Conservation (phyloP, 2,113 vertebrate genomes). For the pig (Sus scrofa) region DNA sequence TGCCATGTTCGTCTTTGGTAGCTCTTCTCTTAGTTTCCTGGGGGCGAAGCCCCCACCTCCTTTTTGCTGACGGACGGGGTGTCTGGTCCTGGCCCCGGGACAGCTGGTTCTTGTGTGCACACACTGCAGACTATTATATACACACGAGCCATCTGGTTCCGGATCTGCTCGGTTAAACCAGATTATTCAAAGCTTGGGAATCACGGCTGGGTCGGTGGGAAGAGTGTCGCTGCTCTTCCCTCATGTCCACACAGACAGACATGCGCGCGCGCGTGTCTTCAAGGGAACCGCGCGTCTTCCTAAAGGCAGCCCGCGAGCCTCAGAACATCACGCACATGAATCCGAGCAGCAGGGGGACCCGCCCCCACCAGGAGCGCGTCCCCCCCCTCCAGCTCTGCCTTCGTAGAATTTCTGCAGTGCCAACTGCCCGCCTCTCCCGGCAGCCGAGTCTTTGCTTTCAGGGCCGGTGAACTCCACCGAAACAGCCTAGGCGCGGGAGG, state of each 20-base stretch:
- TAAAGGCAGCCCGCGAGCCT: neutral
- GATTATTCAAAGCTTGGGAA: neutral
- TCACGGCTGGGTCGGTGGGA: neutral
- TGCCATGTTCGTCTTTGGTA: neutral
- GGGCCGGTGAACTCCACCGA: neutral
- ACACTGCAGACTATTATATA: neutral
- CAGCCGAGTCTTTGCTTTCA: fast-evolving
- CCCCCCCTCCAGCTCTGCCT: neutral
- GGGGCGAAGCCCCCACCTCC: neutral
- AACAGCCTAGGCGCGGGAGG: neutral
- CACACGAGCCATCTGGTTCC: neutral
- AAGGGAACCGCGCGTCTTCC: neutral
- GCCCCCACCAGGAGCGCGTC: neutral
- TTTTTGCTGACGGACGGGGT: neutral
- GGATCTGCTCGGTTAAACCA: neutral
- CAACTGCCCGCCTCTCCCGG: fast-evolving
- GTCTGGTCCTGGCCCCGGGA: neutral
- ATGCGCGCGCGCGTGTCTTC: neutral
- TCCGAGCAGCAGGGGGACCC: neutral
- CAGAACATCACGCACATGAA: neutral
- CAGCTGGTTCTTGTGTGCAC: neutral
- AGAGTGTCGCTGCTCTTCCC: neutral
- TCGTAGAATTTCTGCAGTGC: neutral
- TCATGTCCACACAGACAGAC: too few relatives aligned
- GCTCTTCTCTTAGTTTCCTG: neutral